Evolutionary conservation across 1,140 invertebrate genomes (phyloP), one percentile per base, ranked within the genome.

Genomic region (Charaxes varanes): DNA sequence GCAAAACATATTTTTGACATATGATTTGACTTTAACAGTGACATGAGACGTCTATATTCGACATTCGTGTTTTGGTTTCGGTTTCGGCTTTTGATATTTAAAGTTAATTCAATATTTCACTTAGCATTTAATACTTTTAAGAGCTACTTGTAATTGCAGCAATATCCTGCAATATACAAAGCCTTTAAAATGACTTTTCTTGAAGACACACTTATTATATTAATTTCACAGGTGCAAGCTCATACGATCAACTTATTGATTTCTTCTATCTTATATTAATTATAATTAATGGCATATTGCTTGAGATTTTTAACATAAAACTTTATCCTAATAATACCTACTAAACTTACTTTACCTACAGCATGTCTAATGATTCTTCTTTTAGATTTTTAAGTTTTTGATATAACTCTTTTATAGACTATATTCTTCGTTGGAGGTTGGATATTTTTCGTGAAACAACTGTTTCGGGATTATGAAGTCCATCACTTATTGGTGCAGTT

Each of bases 391-490:
- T n/a, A n/a, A n/a, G n/a, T n/a, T n/a, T n/a, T n/a, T n/a, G n/a
- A n/a, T n/a, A n/a, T n/a, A n/a, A n/a, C n/a, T 64, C 62, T 53
- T 59, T 91, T 90, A 35, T 83, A 99, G 95, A 87, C 94, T 40
- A 68, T 97, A 18, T 99, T 99, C 80, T 99, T 99, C 84, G 88
- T 92, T 44, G 95, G 96, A 55, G 98, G 97, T 53, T 99, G 97
- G 96, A 89, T 99, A 26, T 99, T 99, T 85, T 99, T 99, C 82
- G 93, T 99, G 55, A 99, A 98, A 82, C 94, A 98, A 76, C 86
- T 99, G 27, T 99, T 99, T 77, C 91, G 94, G 59, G 96, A 99
- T 78, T 99, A 99, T 88, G 98, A 99, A 88, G 95, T 98, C 1
- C 94, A 97, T 69, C 95, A 99, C 74, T 90, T 91, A 46, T 84